Base-by-base conservation (phyloP, 2,797 vertebrate species). In the Cossypha niveicapilla region DNA sequence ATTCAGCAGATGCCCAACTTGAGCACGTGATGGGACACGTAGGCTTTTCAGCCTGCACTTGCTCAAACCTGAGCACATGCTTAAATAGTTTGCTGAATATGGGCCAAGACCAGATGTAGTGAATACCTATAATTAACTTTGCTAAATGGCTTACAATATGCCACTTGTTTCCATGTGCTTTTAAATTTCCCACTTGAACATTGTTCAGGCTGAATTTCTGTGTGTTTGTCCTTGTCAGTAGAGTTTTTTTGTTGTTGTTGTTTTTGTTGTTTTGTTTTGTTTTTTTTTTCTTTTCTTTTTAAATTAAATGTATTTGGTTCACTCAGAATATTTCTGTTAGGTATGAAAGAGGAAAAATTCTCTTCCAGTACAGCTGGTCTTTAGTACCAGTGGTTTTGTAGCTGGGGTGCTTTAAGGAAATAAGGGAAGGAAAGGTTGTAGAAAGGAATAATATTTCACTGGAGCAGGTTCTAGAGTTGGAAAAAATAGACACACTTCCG, bases 121-220 rank as follows among this genome's bases (percentile, higher is more conserved):
- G 81, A 94, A 87, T 58, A 77, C 65, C 72, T 95, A 80, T 86
- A 93, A 92, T 95, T 95, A 96, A 96, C 84, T 91, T 92, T 86
- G 78, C 65, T 89, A 93, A 96, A 94, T 86, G 82, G 45, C 90
- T 93, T 90, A 71, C 85, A 94, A 65, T 90, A 66, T 94, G 90
- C 82, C 85, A 61, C 82, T 93, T 92, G 45, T 94, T 93, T 95
- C 76, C 39, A 19, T 12, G 82, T 73, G 84, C 53, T 86, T 94
- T 94, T 91, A 73, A 87, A 92, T 91, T 92, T 94, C 92, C 58
- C 62, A 62, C 83, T 87, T 83, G 75, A 72, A 92, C 39, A 30
- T 71, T 17, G 15, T 86, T 89, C 77, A n/a, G 21, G 35, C 61
- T 90, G 66, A 78, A 62, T 15, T 72, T 88, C 62, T 30, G 45